Base-by-base conservation (phyloP, 2,797 vertebrate genomes). In the Gymnopithys bicolor region DNA sequence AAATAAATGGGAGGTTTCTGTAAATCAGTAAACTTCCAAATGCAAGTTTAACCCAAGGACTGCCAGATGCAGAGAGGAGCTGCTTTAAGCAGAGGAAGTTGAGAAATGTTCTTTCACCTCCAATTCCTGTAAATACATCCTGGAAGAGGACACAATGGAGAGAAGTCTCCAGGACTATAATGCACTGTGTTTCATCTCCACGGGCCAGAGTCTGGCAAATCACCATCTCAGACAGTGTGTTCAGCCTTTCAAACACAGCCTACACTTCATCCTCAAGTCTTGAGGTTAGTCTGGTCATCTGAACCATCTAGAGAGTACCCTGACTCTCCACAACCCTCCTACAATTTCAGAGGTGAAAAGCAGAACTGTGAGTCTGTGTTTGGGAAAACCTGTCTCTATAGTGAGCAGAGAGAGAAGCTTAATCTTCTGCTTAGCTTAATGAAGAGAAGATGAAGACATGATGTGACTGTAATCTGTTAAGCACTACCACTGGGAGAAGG, bases 401-500 rank as follows among this genome's bases (percentile, higher is more conserved):
- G 48, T 86, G 79, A 84, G 66, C 32, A 27, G 35, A 93, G 32
- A 89, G 43, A 91, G 87, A 93, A 90, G 62, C 51, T 91, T 94
- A 94, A 94, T 94, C 91, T 94, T 94, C 91, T 94, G 48, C 84
- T 95, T 96, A 95, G 48, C 32, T 95, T 96, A 95, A 95, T 89
- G 86, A 94, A 93, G 88, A 94, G 86, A 92, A 95, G 81, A 70
- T 84, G 45, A 93, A 89, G 90, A 95, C 3, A 7, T 89, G 88
- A 96, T 0, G 0, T 0, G 10, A 92, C 92, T 93, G 84, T 90
- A 89, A 74, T 64, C 88, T 91, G 39, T 75, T 88, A 90, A 94
- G 43, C 62, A 76, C 78, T 77, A 51, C 90, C 68, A 70, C 52
- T 70, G 88, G 78, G 86, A 90, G 64, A 95, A 90, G 45, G 48